phyloP scores from a whole-genome alignment of 2,113 vertebrate genomes.

The Vombatus ursinus region DNA sequence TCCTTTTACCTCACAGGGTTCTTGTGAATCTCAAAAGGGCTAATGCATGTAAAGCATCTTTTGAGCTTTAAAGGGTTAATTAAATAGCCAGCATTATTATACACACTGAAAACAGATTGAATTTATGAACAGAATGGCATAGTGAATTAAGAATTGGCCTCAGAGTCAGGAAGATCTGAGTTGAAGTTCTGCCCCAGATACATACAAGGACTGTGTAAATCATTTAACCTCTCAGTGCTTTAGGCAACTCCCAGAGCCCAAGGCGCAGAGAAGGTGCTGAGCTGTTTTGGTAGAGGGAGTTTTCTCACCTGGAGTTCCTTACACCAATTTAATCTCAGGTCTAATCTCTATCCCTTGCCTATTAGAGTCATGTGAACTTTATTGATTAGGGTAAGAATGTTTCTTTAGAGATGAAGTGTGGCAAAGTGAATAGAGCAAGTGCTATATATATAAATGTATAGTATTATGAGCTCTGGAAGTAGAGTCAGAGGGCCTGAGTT shows the following conservation, averaged over 20 bases:
- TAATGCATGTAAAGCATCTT: not conserved
- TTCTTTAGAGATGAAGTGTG: not conserved
- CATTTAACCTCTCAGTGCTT: not conserved
- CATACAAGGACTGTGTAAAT: not conserved
- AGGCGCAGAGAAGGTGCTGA: not conserved
- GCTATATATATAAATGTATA: not conserved
- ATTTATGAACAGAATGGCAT: not conserved
- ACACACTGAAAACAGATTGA: not conserved
- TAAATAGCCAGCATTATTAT: not conserved
- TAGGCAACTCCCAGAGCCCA: not conserved
- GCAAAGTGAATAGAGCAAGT: not conserved
- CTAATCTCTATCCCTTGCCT: not conserved
- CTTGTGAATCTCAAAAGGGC: not conserved
- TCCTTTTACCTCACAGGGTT: not conserved
- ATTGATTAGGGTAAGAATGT: not conserved
- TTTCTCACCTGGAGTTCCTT: not conserved
- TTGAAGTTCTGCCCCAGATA: not conserved
- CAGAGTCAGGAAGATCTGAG: not conserved
- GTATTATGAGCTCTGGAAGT: not conserved
- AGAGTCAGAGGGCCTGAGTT: not conserved
- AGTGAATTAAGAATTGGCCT: not conserved
- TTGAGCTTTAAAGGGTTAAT: not conserved
- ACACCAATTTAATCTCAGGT: not conserved
- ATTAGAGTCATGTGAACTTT: not conserved
- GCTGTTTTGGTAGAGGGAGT: not conserved